These are phyloP conservation scores for Rhopilema esculentum DNA, from an alignment of 30 jellyfish, hydroid and myxozoan genomes.

Conservation along the genomic window DNA sequence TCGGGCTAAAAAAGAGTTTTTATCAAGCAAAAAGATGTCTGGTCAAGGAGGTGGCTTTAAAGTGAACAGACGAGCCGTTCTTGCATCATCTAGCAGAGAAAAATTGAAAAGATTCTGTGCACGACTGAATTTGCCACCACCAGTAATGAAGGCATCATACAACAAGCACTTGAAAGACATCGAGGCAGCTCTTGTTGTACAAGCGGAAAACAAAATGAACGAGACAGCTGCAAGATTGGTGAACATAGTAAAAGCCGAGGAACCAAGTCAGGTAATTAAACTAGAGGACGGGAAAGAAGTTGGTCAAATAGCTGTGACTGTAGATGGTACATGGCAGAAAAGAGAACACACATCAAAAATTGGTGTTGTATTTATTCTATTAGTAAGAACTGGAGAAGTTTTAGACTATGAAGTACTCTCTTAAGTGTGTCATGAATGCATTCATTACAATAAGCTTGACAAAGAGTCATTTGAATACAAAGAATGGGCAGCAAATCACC, in stretches of 20 bases:
- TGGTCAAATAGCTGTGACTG: slow-evolving; percentile 20
- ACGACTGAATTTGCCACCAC: slow-evolving; percentile 40
- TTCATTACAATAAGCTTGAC: slow-evolving; percentile 25
- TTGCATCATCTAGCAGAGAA: slow-evolving; percentile 27
- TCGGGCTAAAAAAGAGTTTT: slow-evolving; percentile 10
- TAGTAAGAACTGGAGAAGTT: slow-evolving; percentile 61
- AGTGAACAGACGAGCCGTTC: slow-evolving; percentile 24
- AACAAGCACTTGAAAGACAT: slow-evolving; percentile 23
- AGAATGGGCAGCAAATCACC: slow-evolving; percentile 40
- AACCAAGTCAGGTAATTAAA: slow-evolving; percentile 16
- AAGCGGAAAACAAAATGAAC: slow-evolving; percentile 35
- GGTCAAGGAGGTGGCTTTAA: slow-evolving; percentile 26
- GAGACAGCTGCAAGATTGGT: slow-evolving; percentile 25
- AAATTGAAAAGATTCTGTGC: slow-evolving; percentile 34
- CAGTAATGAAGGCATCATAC: slow-evolving; percentile 28
- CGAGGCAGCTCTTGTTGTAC: not conserved
- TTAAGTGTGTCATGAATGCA: slow-evolving; percentile 58
- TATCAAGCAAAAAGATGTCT: slow-evolving; percentile 32
- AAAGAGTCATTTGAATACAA: slow-evolving; percentile 19
- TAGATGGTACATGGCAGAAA: slow-evolving; percentile 17
- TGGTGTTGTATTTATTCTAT: slow-evolving; percentile 64
- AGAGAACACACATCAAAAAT: slow-evolving; percentile 43
- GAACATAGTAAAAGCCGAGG: slow-evolving; percentile 8
- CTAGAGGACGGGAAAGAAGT: slow-evolving; percentile 31
- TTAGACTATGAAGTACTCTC: slow-evolving; percentile 53